Evolutionary conservation across 2,113 vertebrate species (phyloP).

Genomic region (Campylomormyrus tamandua): DNA sequence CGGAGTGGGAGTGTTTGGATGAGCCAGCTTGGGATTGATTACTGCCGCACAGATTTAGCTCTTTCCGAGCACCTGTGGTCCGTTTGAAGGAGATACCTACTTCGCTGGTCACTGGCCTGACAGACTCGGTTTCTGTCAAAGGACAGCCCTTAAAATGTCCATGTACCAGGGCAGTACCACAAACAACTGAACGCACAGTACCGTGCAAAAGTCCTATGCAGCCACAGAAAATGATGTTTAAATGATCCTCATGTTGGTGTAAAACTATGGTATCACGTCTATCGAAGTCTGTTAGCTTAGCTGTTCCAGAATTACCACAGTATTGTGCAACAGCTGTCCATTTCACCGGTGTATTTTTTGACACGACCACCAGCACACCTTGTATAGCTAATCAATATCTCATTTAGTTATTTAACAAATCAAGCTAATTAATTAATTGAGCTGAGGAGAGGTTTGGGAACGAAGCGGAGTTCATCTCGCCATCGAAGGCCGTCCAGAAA

Average conservation of each 20-base stretch:
- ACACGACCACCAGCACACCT: background rate
- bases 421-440: background rate
- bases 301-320: background rate
- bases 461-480: background rate
- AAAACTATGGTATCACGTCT: background rate
- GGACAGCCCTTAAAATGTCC: background rate
- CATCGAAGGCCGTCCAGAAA: background rate
- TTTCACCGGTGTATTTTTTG: background rate
- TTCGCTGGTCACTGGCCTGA: background rate
- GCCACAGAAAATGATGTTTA: background rate
- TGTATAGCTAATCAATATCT: background rate
- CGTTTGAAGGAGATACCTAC: background rate
- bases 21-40: background rate
- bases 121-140: background rate
- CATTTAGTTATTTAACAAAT: background rate
- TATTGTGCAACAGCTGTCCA: background rate
- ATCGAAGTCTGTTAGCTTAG: background rate
- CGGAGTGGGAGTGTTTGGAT: background rate
- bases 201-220: background rate
- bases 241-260: background rate
- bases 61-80: background rate
- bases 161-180: background rate
- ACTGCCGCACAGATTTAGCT: background rate
- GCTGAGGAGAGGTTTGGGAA: too few species aligned
- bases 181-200: background rate